phyloP scores from a whole-genome alignment of 1,140 invertebrate genomes.

The Geopemphigus sp. region DNA sequence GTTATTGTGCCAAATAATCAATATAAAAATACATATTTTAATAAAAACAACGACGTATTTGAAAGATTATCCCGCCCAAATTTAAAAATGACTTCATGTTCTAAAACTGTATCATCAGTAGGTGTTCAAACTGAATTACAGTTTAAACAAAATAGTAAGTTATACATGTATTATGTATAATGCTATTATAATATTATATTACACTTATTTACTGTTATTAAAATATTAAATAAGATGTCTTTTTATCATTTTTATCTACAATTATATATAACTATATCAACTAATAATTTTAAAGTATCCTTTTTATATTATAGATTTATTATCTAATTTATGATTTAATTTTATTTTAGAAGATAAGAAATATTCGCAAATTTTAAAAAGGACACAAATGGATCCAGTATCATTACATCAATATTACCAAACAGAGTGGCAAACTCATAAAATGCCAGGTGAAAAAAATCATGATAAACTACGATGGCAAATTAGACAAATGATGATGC shows the following conservation, averaged over 20 bases:
- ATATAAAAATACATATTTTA: not conserved
- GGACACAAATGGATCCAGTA: constrained; percentile 44
- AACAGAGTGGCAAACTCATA: constrained; percentile 42
- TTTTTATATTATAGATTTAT: no score
- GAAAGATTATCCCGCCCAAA: constrained; percentile 20
- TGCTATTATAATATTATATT: no score
- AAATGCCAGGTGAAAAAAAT: constrained; percentile 49
- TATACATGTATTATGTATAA: no score
- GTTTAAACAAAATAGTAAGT: constrained; percentile 8
- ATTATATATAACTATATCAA: not conserved
- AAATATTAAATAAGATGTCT: not conserved
- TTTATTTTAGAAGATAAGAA: constrained; percentile 1
- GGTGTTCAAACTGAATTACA: constrained; percentile 30
- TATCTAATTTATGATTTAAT: not conserved
- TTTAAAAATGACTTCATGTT: constrained; percentile 15
- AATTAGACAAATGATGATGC: constrained; percentile 27
- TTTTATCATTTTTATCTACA: not conserved
- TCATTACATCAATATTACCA: constrained; percentile 49
- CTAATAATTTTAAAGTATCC: not conserved
- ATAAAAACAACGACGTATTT: constrained; percentile 22
- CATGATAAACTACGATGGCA: constrained; percentile 42
- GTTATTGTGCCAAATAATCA: not conserved
- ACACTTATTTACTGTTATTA: no score
- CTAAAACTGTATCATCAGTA: constrained; percentile 19
- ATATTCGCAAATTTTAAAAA: constrained; percentile 29